phyloP scores from a whole-genome alignment of 2,888 invertebrate genomes.

The Hetaerina titia region DNA sequence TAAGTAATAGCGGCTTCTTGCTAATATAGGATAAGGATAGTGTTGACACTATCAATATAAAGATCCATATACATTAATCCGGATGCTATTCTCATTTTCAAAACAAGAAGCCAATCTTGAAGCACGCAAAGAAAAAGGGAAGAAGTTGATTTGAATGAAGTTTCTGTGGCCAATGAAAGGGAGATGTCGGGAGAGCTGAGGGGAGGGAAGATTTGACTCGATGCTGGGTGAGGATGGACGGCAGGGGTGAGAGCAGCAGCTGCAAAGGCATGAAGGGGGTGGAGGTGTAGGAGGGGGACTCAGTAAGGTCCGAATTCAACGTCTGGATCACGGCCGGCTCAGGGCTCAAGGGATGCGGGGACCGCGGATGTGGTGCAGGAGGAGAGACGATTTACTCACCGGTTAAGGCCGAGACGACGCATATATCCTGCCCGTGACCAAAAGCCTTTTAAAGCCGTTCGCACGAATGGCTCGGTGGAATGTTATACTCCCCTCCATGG shows the following conservation, averaged over 20 bases:
- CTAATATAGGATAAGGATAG: no score
- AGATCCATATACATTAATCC: no score
- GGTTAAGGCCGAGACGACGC: background rate
- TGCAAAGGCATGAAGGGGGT: background rate
- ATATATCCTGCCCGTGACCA: slow-evolving; percentile 12
- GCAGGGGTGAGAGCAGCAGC: background rate
- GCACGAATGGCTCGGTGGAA: slow-evolving; percentile 9
- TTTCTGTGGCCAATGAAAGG: background rate
- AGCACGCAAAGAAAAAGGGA: no score
- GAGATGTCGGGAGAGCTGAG: background rate
- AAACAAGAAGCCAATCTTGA: no score
- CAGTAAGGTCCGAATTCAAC: slow-evolving; percentile 14
- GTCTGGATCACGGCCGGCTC: slow-evolving; percentile 8
- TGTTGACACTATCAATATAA: no score
- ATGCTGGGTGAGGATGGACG: background rate
- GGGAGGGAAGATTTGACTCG: background rate
- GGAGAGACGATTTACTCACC: background rate
- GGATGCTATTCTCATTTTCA: no score
- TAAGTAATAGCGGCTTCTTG: no score
- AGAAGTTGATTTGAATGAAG: no score
- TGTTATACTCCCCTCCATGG: background rate
- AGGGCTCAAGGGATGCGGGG: slow-evolving; percentile 20
- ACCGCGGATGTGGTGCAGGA: background rate
- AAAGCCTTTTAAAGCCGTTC: slow-evolving; percentile 39
- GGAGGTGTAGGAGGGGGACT: background rate